Percentiles rank a stretch among this genome's conserved stretches.
These are phyloP conservation scores for Pyrrhia umbra DNA, from an alignment of 2,888 invertebrate species.

Conservation along the genomic window DNA sequence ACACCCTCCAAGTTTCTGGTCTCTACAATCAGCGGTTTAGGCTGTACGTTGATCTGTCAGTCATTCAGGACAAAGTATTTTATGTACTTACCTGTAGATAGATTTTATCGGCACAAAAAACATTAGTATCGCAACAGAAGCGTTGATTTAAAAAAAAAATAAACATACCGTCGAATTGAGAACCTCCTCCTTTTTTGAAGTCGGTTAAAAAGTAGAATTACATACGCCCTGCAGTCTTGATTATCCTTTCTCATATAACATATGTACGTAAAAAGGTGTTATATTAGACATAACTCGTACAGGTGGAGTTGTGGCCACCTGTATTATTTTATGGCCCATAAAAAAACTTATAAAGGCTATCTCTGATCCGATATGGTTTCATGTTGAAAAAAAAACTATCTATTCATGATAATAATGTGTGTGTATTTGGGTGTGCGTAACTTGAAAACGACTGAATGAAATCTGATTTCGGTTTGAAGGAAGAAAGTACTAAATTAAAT, in stretches of 20 bases:
- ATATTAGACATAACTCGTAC: constrained; percentile 44
- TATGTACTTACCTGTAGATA: too few species aligned
- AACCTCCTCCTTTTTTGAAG: too few species aligned
- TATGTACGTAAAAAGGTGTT: constrained; percentile 50
- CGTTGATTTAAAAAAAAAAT: too few species aligned
- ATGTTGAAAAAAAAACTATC: constrained; percentile 23
- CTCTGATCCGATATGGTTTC: constrained; percentile 37
- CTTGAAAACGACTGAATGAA: constrained; percentile 14
- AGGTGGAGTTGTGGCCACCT: constrained; percentile 52
- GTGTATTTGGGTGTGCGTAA: constrained; percentile 19
- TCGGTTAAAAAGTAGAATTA: background rate
- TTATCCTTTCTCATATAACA: constrained; percentile 32
- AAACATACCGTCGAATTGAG: too few species aligned
- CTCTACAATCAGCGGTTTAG: too few species aligned
- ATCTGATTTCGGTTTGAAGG: constrained; percentile 5
- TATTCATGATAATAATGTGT: constrained; percentile 37
- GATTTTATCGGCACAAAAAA: too few species aligned
- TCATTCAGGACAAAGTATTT: too few species aligned
- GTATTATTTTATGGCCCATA: constrained; percentile 58
- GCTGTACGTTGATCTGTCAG: too few species aligned
- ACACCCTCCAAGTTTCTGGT: too few species aligned
- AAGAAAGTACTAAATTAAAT: too few species aligned
- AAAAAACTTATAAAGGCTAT: constrained; percentile 52
- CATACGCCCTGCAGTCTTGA: constrained; percentile 18
- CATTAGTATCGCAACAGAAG: too few species aligned